Evolutionary conservation across 30 jellyfish, hydroid and myxozoan genomes (phyloP).

Genomic region (Hydra vulgaris): DNA sequence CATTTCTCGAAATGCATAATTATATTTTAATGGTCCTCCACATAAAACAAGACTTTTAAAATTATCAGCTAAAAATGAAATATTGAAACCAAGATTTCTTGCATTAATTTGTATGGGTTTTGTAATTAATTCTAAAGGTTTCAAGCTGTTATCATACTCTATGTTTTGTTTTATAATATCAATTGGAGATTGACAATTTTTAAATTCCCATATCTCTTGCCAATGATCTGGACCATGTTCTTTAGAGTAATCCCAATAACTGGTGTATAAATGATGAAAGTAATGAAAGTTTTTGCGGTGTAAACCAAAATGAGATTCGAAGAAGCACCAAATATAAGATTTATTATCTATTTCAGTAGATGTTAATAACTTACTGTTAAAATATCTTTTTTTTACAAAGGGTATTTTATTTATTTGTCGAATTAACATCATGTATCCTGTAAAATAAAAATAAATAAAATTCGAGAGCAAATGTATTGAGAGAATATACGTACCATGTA

Average conservation of each 20-base stretch:
- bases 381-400: too few relatives aligned
- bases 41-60: conserved; percentile 9
- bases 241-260: conserved; percentile 28
- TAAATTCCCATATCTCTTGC: conserved; percentile 12
- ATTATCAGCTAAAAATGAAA: conserved; percentile 29
- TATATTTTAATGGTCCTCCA: conserved; percentile 68
- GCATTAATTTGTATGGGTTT: conserved; percentile 1
- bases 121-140: background rate
- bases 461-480: too few relatives aligned
- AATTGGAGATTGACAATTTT: conserved; percentile 19
- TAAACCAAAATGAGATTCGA: too few relatives aligned
- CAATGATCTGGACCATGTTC: conserved; percentile 23
- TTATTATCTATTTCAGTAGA: too few relatives aligned
- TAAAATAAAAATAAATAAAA: too few relatives aligned
- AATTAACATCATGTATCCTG: too few relatives aligned
- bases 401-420: too few relatives aligned
- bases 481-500: too few relatives aligned
- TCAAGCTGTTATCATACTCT: conserved; percentile 9
- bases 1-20: conserved; percentile 50
- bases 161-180: conserved; percentile 5
- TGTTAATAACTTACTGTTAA: too few relatives aligned
- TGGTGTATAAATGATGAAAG: background rate
- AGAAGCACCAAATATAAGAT: too few relatives aligned
- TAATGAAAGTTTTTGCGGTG: too few relatives aligned
- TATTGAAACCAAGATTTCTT: conserved; percentile 43